Conservation (phyloP, 1,140 invertebrate genomes). For the Tribolium castaneum region DNA sequence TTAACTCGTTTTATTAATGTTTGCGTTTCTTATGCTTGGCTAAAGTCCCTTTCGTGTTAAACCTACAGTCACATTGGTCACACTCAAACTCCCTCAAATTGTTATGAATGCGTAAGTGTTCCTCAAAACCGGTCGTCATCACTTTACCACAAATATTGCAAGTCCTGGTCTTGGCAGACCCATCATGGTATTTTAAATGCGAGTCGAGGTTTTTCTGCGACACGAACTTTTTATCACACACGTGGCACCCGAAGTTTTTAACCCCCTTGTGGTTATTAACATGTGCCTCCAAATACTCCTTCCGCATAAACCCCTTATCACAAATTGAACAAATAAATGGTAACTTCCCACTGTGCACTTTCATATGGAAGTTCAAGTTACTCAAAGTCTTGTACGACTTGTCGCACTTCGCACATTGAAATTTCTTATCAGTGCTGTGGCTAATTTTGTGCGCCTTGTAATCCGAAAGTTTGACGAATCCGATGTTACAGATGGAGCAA, state of each 20-base stretch:
- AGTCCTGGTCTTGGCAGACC: constrained; percentile 51
- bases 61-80: constrained; percentile 54
- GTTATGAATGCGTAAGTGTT: constrained; percentile 58
- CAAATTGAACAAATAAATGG: constrained; percentile 57
- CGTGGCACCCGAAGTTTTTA: constrained; percentile 57
- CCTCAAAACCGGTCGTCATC: constrained; percentile 55
- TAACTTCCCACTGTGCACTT: constrained; percentile 56
- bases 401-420: constrained; percentile 57
- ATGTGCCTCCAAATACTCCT: constrained; percentile 61
- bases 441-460: constrained; percentile 59
- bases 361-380: constrained; percentile 62
- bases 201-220: constrained; percentile 60
- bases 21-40: constrained; percentile 60
- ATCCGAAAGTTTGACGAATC: constrained; percentile 60
- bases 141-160: constrained; percentile 59
- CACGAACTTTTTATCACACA: constrained; percentile 58
- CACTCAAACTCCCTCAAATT: constrained; percentile 60
- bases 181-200: constrained; percentile 59
- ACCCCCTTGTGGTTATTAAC: constrained; percentile 58
- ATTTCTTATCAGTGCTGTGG: constrained; percentile 60
- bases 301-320: constrained; percentile 60
- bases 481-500: constrained; percentile 61
- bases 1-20: constrained; percentile 47
- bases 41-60: constrained; percentile 59
- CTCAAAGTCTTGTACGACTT: constrained; percentile 61